Conservation (phyloP, 2,113 vertebrate species). For the Blennius ocellaris region DNA sequence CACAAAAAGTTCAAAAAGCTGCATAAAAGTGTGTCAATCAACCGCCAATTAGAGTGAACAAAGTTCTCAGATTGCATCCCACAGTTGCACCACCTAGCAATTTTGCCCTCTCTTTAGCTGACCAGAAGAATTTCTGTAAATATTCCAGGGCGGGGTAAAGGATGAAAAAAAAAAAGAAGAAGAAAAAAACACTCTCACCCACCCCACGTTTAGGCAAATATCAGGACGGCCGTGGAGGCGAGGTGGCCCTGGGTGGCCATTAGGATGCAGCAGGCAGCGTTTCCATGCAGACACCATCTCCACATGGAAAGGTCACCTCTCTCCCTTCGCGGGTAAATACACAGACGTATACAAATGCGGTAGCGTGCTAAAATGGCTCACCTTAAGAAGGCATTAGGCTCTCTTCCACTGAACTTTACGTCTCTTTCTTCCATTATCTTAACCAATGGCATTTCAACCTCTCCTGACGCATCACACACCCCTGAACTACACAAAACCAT, state of each 20-base stretch:
- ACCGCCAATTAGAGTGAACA: conserved; percentile 3
- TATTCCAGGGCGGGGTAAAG: too few species aligned
- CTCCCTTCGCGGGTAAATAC: conserved; percentile 83
- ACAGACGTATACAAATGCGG: conserved; percentile 84
- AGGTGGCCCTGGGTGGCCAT: conserved; percentile 83
- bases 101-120: conserved; percentile 50
- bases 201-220: conserved; percentile 85
- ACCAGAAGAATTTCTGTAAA: conserved; percentile 31
- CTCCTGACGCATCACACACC: conserved; percentile 5
- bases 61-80: not conserved
- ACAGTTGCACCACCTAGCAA: not conserved
- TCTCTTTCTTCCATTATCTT: conserved; percentile 73
- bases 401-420: conserved; percentile 78
- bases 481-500: conserved; percentile 51
- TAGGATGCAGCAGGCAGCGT: conserved; percentile 83
- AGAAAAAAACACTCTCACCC: conserved; percentile 61
- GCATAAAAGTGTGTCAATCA: not conserved
- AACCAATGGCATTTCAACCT: conserved; percentile 76
- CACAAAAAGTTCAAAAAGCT: too few species aligned
- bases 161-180: not conserved
- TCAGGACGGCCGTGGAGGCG: conserved; percentile 77
- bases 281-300: conserved; percentile 83
- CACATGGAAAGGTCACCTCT: conserved; percentile 85
- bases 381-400: conserved; percentile 85
- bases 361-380: conserved; percentile 81